Evolutionary conservation across 1,140 invertebrate genomes (phyloP).

Genomic region (Eupeodes corollae): DNA sequence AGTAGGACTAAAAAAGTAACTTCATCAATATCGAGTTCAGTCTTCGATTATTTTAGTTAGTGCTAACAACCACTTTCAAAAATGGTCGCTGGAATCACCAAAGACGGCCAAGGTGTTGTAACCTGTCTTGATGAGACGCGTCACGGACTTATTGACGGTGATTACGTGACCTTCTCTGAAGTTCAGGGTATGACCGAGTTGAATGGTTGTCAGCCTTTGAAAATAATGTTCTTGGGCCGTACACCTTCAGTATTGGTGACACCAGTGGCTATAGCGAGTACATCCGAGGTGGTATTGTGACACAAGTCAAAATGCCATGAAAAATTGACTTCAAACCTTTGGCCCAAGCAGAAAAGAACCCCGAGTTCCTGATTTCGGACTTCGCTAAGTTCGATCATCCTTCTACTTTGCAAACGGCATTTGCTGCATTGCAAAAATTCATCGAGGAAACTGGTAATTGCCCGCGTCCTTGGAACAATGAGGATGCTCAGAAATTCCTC

Average conservation of each 20-base stretch:
- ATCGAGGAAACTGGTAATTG: constrained; percentile 43
- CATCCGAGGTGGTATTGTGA: constrained; percentile 76
- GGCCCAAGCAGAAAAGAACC: constrained; percentile 60
- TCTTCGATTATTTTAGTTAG: too few relatives aligned
- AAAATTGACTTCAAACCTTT: constrained; percentile 70
- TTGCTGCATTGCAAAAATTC: constrained; percentile 70
- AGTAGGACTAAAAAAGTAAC: too few relatives aligned
- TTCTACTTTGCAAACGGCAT: constrained; percentile 80
- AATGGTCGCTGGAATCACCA: constrained; percentile 77
- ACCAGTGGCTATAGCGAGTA: constrained; percentile 66
- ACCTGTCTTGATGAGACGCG: constrained; percentile 85
- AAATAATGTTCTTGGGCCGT: constrained; percentile 86
- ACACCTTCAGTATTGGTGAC: constrained; percentile 94
- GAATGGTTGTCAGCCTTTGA: constrained; percentile 77
- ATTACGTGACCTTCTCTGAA: constrained; percentile 87
- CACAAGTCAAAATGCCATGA: constrained; percentile 95
- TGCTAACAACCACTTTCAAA: constrained; percentile 77
- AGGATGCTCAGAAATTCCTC: constrained; percentile 68
- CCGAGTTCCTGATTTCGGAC: constrained; percentile 83
- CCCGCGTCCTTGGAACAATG: constrained; percentile 68
- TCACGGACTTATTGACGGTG: constrained; percentile 87
- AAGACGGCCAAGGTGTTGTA: constrained; percentile 71
- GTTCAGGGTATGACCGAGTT: constrained; percentile 91
- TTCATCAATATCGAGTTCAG: too few relatives aligned
- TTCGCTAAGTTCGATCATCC: constrained; percentile 93